Conservation (phyloP, 2,113 vertebrate species). For the Emydocephalus ijimae region DNA sequence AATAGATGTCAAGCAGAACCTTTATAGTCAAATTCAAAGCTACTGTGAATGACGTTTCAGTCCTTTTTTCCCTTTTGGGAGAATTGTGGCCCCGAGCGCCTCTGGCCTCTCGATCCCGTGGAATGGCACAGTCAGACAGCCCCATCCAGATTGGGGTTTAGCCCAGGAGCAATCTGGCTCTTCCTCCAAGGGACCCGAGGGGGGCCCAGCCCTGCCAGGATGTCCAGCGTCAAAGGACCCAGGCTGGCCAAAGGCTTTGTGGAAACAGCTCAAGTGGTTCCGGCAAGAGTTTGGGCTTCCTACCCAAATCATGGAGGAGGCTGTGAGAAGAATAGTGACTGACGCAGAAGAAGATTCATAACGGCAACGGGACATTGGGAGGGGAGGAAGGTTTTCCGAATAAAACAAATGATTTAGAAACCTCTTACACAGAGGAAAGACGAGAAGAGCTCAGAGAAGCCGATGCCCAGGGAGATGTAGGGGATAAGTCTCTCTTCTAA, state of each 20-base stretch:
- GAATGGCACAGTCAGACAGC: neutral
- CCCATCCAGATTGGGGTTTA: neutral
- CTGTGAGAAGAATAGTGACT: neutral
- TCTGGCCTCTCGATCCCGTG: neutral
- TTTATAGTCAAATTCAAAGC: neutral
- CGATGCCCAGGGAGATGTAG: conserved; percentile 60
- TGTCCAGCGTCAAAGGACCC: neutral
- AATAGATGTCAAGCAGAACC: neutral
- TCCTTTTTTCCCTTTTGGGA: neutral
- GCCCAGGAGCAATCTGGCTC: neutral
- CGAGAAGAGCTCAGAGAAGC: conserved; percentile 61
- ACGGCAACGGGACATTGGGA: neutral
- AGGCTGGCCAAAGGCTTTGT: neutral
- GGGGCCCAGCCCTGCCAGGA: neutral
- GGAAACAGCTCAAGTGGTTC: neutral
- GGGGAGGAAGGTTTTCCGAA: neutral
- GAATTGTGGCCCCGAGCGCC: neutral
- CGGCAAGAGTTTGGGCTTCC: neutral
- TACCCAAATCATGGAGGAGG: neutral
- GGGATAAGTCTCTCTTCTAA: conserved; percentile 59
- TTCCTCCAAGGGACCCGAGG: neutral
- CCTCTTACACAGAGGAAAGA: conserved; percentile 59
- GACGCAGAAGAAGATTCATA: neutral
- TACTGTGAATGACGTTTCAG: neutral
- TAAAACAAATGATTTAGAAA: neutral